These are phyloP conservation scores for Platygyra sinensis DNA, from an alignment of 64 coral and sea anemone genomes.

Conservation along the genomic window DNA sequence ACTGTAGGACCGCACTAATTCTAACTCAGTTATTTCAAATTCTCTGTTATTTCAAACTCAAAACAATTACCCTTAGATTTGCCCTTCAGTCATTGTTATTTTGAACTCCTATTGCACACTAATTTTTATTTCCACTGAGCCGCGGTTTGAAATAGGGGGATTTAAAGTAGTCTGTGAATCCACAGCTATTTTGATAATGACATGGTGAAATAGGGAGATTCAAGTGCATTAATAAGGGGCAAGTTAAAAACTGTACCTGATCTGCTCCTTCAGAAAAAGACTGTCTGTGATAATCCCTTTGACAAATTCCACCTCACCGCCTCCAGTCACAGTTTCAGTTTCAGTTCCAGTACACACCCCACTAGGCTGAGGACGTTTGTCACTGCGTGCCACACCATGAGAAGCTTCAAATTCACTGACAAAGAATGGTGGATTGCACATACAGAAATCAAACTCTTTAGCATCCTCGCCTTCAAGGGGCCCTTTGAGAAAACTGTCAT, in stretches of 20 bases:
- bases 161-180: no score
- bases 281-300: conserved; percentile 92
- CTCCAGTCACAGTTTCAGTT: conserved; percentile 84
- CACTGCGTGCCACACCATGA: conserved; percentile 60
- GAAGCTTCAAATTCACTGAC: conserved; percentile 71
- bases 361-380: conserved; percentile 75
- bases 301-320: conserved; percentile 96
- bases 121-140: no score
- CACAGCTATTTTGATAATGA: no score
- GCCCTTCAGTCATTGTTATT: no score
- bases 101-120: no score
- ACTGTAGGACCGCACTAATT: no score
- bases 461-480: conserved; percentile 58
- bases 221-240: no score
- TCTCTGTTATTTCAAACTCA: no score
- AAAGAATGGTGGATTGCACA: conserved; percentile 99
- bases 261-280: conserved; percentile 63
- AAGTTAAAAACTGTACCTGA: conserved; percentile 61
- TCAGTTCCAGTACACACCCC: conserved; percentile 84
- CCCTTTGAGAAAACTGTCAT: conserved; percentile 53
- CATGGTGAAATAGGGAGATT: no score
- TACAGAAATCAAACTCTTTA: conserved; percentile 77
- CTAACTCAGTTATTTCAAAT: no score
- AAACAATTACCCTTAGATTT: no score
- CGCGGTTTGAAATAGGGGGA: no score